Conservation (phyloP, 2,113 vertebrate species). For the Thomomys bottae region DNA sequence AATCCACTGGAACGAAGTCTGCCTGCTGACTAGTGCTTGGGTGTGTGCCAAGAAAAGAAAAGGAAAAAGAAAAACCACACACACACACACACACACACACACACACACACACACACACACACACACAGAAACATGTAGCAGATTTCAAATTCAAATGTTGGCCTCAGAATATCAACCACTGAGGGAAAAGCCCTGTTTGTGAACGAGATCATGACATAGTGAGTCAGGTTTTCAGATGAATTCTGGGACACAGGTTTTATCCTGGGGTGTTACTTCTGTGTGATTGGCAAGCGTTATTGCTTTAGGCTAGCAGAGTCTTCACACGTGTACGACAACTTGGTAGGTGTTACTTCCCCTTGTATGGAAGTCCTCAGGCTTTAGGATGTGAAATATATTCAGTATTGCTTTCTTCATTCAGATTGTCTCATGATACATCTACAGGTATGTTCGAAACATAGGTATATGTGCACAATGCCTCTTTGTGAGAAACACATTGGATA, state of each 20-base stretch:
- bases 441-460: slow-evolving; percentile 72
- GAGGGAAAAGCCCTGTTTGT: slow-evolving; percentile 65
- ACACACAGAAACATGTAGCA: slow-evolving; percentile 47
- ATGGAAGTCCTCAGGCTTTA: slow-evolving; percentile 75
- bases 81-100: too few relatives aligned
- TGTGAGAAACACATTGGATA: slow-evolving; percentile 66
- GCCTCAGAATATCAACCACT: slow-evolving; percentile 53
- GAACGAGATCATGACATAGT: neutral
- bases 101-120: too few relatives aligned
- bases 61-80: too few relatives aligned
- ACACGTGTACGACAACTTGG: slow-evolving; percentile 81
- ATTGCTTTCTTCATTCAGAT: slow-evolving; percentile 79
- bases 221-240: slow-evolving; percentile 48
- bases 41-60: slow-evolving; percentile 45
- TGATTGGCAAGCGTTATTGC: slow-evolving; percentile 73
- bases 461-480: neutral
- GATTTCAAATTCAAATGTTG: slow-evolving; percentile 76
- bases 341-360: slow-evolving; percentile 79
- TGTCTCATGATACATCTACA: slow-evolving; percentile 64
- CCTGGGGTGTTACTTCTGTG: neutral
- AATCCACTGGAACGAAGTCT: slow-evolving; percentile 77
- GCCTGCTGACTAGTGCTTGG: slow-evolving; percentile 48
- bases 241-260: slow-evolving; percentile 54
- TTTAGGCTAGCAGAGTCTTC: slow-evolving; percentile 81
- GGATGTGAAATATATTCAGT: slow-evolving; percentile 73